Conservation (phyloP, 2,113 vertebrate genomes). For the Conger conger region DNA sequence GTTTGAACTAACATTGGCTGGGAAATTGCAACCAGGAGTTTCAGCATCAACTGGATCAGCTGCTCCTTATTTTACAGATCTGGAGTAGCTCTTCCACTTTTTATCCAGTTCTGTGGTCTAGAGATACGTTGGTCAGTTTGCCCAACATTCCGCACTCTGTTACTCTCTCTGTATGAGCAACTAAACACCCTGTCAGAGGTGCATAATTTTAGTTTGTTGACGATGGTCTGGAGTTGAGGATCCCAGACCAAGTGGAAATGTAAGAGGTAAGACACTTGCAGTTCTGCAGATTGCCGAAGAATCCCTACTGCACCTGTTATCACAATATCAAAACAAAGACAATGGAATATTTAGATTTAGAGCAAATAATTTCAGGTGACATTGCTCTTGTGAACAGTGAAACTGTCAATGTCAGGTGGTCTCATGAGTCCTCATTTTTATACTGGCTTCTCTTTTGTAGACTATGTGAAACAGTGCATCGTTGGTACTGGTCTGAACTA, state of each 20-base stretch:
- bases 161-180: not conserved
- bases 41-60: no score
- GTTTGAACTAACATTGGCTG: constrained; percentile 44
- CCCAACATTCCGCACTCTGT: not conserved
- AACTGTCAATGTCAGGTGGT: not conserved
- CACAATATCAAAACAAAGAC: not conserved
- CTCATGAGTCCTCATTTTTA: not conserved
- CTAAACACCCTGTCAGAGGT: not conserved
- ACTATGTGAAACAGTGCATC: constrained; percentile 91
- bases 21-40: no score
- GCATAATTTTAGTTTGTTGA: not conserved
- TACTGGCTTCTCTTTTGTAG: constrained; percentile 52
- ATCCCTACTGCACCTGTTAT: not conserved
- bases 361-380: not conserved
- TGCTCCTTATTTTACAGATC: no score
- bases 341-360: not conserved
- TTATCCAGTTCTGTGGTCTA: no score
- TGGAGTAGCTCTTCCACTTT: no score
- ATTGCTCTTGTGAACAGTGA: not conserved
- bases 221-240: not conserved
- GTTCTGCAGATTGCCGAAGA: not conserved
- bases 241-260: not conserved
- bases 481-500: constrained; percentile 89
- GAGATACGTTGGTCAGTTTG: no score
- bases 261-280: not conserved